Evolutionary conservation across 1,140 invertebrate genomes (phyloP), one percentile per base, ranked within the genome.

Genomic region (Varroa destructor): DNA sequence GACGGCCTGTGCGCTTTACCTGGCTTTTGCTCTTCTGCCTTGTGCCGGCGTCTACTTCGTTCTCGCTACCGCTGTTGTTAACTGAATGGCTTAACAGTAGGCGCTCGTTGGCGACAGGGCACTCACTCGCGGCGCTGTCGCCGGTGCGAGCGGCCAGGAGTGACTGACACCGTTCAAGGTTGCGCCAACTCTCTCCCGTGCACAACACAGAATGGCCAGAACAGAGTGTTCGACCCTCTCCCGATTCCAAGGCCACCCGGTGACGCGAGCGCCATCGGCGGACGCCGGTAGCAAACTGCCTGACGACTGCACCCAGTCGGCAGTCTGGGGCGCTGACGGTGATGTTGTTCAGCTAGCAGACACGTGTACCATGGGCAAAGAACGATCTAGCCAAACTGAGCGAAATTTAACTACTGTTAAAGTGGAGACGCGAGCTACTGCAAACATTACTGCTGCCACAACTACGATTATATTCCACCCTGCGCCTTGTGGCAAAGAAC

Each of bases 81-180:
- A 40, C 14, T 40, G 14, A 12, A 14, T 67, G 61, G 10, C 36
- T 25, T 12, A 37, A 67, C 37, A 58, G 25, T 6, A 58, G 25
- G 57, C 25, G 3, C 25, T 37, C 57, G 57, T 36, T 6, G 40
- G 57, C 57, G 25, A 37, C 37, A 67, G 10, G 61, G 46, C 61
- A 46, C 61, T 67, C 61, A 40, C 61, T 46, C 40, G 37, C 61
- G 12, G 12, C 5, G 46, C 46, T 43, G 61, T 43, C 40, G 40
- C 40, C 61, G 61, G 3, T 67, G 61, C 61, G 12, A 43, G 61
- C 40, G 46, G 40, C 61, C 46, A 67, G 46, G 61, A 67, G 61
- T 67, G 61, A 67, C 61, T 67, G 61, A 67, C 61, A 43, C 61
- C 40, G 61, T 67, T 67, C 61, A 67, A 67, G 61, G 61, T 67